A percentile compares a stretch with the other conserved stretches of the same genome.
Conservation (phyloP, 2,888 invertebrate genomes). For the Rotaria sp. region DNA sequence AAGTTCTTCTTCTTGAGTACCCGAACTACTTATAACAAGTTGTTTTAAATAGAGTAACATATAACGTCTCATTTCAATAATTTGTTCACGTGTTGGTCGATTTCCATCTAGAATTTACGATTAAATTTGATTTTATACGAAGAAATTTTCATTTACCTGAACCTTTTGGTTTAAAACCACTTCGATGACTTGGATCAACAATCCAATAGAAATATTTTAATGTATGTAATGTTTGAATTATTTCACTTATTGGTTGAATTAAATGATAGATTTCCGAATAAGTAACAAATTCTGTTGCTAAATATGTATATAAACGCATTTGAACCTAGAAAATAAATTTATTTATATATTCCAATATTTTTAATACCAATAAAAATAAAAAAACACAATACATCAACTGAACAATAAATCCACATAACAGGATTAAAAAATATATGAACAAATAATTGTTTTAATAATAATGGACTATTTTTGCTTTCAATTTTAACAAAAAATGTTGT, state of each 20-base stretch:
- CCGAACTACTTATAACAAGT: slow-evolving; percentile 67
- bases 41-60: slow-evolving; percentile 40
- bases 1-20: slow-evolving; percentile 93
- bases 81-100: slow-evolving; percentile 31
- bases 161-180: slow-evolving; percentile 88
- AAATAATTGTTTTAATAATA: slow-evolving; percentile 70
- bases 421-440: slow-evolving; percentile 99
- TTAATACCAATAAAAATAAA: slow-evolving; percentile 22
- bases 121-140: background rate
- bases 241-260: slow-evolving; percentile 88
- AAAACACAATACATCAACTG: slow-evolving; percentile 68
- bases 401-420: slow-evolving; percentile 95
- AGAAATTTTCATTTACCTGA: slow-evolving; percentile 65
- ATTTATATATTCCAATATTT: background rate
- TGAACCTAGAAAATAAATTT: slow-evolving; percentile 59
- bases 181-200: slow-evolving; percentile 83
- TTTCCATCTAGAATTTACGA: background rate
- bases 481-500: slow-evolving; percentile 53
- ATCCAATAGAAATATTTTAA: slow-evolving; percentile 99
- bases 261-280: slow-evolving; percentile 95
- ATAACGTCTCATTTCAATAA: slow-evolving; percentile 39
- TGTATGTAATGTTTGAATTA: slow-evolving; percentile 93
- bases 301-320: slow-evolving; percentile 82
- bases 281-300: slow-evolving; percentile 95
- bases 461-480: slow-evolving; percentile 47